phyloP scores from a whole-genome alignment of 2,888 invertebrate genomes.

The Lasioglossum morio region DNA sequence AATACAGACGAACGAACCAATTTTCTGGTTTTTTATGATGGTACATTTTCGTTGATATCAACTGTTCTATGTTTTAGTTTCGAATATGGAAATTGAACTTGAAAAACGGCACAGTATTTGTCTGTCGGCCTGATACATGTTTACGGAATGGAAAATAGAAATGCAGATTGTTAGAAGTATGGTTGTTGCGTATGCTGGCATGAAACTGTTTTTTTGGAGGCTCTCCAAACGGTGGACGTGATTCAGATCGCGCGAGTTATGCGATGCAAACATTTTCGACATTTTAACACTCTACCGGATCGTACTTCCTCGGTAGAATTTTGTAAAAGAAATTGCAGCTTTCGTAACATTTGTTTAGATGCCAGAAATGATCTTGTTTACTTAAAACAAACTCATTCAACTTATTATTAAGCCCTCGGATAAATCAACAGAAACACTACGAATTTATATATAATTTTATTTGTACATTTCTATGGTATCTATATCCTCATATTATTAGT shows the following conservation, averaged over 20 bases:
- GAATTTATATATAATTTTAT: not conserved
- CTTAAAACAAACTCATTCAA: not conserved
- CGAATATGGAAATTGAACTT: not conserved
- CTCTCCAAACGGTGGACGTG: not conserved
- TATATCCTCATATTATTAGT: not conserved
- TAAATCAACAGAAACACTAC: not conserved
- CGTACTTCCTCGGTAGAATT: not conserved
- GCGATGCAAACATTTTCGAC: not conserved
- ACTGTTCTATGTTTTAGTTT: not conserved
- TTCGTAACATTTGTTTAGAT: no score
- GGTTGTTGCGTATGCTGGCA: not conserved
- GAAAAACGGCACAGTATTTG: not conserved
- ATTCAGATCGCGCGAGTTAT: not conserved
- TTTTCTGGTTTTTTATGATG: not conserved
- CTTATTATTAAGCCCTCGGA: not conserved
- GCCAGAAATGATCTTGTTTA: no score
- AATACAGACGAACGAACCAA: no score
- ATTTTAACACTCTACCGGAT: not conserved
- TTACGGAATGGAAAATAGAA: not conserved
- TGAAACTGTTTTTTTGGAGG: not conserved
- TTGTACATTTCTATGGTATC: no score
- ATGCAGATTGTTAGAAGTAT: not conserved
- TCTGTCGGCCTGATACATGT: not conserved
- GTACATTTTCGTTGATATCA: not conserved
- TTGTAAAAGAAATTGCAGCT: not conserved